Evolutionary conservation across 2,888 invertebrate species (phyloP), one percentile per base, ranked within the genome.

Genomic region (Cosmia pyralina): DNA sequence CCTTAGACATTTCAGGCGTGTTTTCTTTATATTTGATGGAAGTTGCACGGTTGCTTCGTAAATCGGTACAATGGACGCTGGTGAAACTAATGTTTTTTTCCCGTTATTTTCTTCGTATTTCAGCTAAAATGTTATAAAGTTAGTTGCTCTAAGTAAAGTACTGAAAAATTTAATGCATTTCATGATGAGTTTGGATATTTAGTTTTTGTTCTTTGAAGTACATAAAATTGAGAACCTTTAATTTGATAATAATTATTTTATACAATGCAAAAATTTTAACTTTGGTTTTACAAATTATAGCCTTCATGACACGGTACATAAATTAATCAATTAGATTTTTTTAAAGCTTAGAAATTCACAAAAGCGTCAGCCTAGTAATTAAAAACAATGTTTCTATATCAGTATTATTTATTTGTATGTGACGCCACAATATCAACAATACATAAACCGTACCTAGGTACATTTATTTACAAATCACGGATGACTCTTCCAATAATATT

Each of bases 11-110:
- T 72, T 69, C 72, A 66, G 75, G 75, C 78, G 55, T 85, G 75
- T 84, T 78, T 86, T 81, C 77, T 81, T 79, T 79, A 83, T 81
- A 81, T 77, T 83, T 84, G 79, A 84, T 79, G 77, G 70, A 85
- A 81, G 69, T 81, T 79, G 82, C 74, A 81, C 66, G 70, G 63
- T 73, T 59, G 62, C 53, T 58, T n/a, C 53, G 63, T 59, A 72
- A 76, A 76, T 81, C 77, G 59, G 77, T 80, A 64, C 17, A 75
- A 76, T 76, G 62, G 28, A 28, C 28, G 28, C 28, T 28, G 28
- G 50, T 41, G 46, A 58, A 59, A 59, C 58, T 19, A 48, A 57
- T 53, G 57, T 11, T 52, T 71, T 79, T 55, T 72, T 63, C 11
- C 7, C 4, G 5, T 19, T 59, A n/a, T 46, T 53, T 67, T 28